A percentile compares a stretch with the other conserved stretches of the same genome.
Conservation (phyloP, 2,113 vertebrate species). For the Melanostigma gelatinosum region DNA sequence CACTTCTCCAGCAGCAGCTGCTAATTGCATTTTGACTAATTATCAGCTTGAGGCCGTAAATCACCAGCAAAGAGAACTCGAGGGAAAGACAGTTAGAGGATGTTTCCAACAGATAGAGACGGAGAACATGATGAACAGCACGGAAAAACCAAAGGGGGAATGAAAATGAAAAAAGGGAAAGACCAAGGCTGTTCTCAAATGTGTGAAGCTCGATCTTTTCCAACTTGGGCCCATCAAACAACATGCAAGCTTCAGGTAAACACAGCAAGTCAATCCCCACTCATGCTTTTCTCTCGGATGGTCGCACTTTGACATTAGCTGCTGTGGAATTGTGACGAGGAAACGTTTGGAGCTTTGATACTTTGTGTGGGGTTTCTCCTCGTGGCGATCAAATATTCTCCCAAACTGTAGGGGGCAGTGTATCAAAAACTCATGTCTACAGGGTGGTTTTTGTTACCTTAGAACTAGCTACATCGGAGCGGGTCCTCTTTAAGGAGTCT, state of each 20-base stretch:
- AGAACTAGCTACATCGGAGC: background rate
- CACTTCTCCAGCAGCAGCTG: conserved; percentile 56
- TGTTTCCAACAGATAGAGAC: conserved; percentile 46
- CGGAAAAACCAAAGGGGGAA: background rate
- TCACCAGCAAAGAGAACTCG: conserved; percentile 53
- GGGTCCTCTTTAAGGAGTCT: too few relatives aligned
- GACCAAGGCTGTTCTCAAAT: background rate
- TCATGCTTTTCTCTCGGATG: background rate
- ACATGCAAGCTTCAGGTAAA: background rate
- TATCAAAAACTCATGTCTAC: background rate
- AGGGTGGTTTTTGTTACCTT: background rate
- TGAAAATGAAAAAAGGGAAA: conserved; percentile 15
- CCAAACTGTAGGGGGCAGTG: background rate
- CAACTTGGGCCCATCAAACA: background rate
- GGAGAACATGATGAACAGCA: conserved; percentile 43
- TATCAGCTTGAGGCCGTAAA: conserved; percentile 65
- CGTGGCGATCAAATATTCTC: background rate
- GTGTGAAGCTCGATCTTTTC: background rate
- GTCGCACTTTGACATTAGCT: background rate
- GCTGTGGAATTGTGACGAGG: background rate
- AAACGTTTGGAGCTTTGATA: background rate
- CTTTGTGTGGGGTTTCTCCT: background rate
- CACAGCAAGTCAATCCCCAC: background rate
- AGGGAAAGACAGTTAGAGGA: conserved; percentile 48
- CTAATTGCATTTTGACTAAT: conserved; percentile 80